Base-by-base conservation (phyloP, 1,140 invertebrate genomes). In the Drosophila hydei region DNA sequence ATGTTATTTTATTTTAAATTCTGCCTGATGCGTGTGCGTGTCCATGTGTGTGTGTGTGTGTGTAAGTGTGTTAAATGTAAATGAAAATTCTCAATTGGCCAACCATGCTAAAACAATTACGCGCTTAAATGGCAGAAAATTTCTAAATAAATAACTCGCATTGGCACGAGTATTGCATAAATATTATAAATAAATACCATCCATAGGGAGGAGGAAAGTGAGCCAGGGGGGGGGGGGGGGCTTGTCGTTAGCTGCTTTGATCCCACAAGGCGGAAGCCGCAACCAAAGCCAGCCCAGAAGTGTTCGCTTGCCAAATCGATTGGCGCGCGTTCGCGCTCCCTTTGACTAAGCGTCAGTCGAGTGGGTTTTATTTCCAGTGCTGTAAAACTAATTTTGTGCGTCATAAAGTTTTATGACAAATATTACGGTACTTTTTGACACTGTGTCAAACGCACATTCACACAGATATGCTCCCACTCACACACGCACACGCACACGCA, bases 331-430 rank as follows among this genome's bases (percentile, higher is more conserved):
- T 63, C 54, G 63, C 11, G 36, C 6, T 23, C 54, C 48, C 36
- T 61, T 68, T 61, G 48, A 33, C 59, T 55, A 12, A 50, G 38
- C 61, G 43, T 69, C 30, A 33, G 30, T 60, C 30, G 36, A 70
- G 30, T 48, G 36, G 38, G 43, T 71, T 70, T 67, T 25, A 38
- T 69, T 68, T 40, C 60, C 83, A 80, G 70, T 81, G 81, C 77
- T 77, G 81, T 85, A 87, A 77, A 85, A 85, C 81, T 85, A 85
- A 85, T 85, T 85, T 85, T 87, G 78, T 85, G 81, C 81, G 77
- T 72, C 81, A 85, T 85, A 85, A 85, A 85, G 58, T 85, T 85
- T 87, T 85, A 87, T 77, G 83, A 75, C 81, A 87, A 85, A 85
- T 85, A 85, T 87, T 85, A 85, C 63, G 70, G 75, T 51, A 81